Base-by-base conservation (phyloP, 1,140 invertebrate species). In the Drepana arcuata region DNA sequence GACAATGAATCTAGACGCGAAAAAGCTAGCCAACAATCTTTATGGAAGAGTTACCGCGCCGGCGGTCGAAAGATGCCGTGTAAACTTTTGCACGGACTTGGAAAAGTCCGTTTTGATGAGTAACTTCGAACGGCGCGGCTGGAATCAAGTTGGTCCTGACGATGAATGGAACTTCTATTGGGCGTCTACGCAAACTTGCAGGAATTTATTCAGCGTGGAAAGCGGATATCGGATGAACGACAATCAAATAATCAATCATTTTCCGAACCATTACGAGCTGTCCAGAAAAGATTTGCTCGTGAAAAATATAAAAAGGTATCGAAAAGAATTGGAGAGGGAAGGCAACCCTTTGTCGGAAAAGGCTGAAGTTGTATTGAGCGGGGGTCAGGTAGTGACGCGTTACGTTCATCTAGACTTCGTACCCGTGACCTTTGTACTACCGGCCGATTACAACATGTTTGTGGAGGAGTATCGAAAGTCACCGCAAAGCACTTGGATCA, bases 161-260 rank as follows among this genome's bases (percentile, higher is more conserved):
- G 95, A 98, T 66, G 95, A 97, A 57, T 98, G 95, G 95, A 95
- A 97, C 74, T 95, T 97, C 74, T 97, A 97, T 73, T 98, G 95
- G 95, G 93, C 95, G 1, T 93, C 91, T 6, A 95, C 95, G 4
- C 91, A 93, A 58, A 96, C 92, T 3, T 95, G 95, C 45, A 84
- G 95, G 34, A 95, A 90, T 64, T 88, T 98, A 30, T 98, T 97
- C 63, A 96, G 95, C 65, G 91, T 96, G 0, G 95, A 97, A 62
- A 95, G 91, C 67, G 94, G 95, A 9, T 97, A 96, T 71, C 85
- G 95, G 28, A 92, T 97, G 88, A 90, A 91, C 48, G 95, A 97
- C 79, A 93, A 95, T 83, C 95, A 97, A 70, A 85, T 94, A 33
- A 95, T 95, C 16, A 96, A 95, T 84, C 94, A 96, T 71, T 95